phyloP scores from a whole-genome alignment of 2,113 vertebrate species.

The Cariama cristata region DNA sequence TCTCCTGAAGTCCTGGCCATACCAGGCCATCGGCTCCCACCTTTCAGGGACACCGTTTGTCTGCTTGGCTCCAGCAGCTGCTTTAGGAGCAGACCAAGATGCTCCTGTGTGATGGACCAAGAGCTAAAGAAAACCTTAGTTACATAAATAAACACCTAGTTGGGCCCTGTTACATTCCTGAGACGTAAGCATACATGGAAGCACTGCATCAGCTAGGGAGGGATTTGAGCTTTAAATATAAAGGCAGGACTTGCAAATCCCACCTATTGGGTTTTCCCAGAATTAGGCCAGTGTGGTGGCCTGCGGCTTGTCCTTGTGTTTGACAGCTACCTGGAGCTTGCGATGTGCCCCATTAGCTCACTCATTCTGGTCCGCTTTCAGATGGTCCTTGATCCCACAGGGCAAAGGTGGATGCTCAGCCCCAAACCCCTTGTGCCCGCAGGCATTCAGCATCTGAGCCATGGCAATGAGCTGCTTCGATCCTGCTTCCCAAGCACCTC shows the following conservation, averaged over 20 bases:
- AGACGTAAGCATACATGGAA: accelerated
- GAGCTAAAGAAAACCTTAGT: background rate
- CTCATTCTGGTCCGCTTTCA: background rate
- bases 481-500: background rate
- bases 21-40: background rate
- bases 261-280: background rate
- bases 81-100: background rate
- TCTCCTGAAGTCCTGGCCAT: background rate
- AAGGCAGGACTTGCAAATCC: background rate
- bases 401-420: background rate
- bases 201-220: background rate
- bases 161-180: background rate
- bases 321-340: background rate
- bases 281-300: too few species aligned
- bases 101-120: background rate
- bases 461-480: background rate
- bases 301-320: background rate
- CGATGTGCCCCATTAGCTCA: background rate
- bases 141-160: background rate
- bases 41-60: accelerated
- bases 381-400: background rate
- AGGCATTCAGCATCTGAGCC: background rate
- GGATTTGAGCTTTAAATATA: background rate
- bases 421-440: background rate
- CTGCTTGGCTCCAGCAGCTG: background rate